Evolutionary conservation across 2,888 invertebrate species (phyloP).

Genomic region (Habroteleia sp.): DNA sequence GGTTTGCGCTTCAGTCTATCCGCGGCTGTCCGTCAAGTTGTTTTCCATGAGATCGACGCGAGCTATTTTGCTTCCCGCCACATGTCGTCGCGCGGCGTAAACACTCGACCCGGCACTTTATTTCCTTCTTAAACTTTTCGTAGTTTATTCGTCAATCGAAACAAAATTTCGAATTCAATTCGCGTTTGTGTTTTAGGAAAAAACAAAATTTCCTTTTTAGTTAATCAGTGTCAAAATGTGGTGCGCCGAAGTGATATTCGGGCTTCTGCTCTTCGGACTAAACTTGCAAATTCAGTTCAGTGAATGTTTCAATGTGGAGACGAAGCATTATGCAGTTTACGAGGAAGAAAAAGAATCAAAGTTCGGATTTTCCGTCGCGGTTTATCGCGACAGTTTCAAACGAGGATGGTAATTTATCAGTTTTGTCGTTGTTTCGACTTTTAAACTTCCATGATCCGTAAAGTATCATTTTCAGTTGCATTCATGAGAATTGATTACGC

Average conservation of each 20-base stretch:
- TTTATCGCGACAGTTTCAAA: conserved; percentile 72
- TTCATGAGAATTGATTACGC: too few relatives aligned
- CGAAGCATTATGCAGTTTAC: conserved; percentile 75
- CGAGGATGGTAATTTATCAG: conserved; percentile 73
- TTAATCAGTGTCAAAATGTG: conserved; percentile 43
- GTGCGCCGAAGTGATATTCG: conserved; percentile 36
- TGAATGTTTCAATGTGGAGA: conserved; percentile 75
- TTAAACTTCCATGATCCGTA: too few relatives aligned
- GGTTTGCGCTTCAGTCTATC: conserved; percentile 63
- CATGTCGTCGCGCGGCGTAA: conserved; percentile 54
- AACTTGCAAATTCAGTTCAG: conserved; percentile 33
- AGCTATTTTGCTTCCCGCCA: conserved; percentile 43
- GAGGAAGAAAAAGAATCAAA: conserved; percentile 71
- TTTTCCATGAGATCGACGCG: conserved; percentile 49
- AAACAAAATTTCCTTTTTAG: conserved; percentile 1
- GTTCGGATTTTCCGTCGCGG: conserved; percentile 79
- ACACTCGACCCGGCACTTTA: conserved; percentile 30
- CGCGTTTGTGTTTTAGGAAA: too few relatives aligned
- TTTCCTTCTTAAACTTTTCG: conserved; percentile 20
- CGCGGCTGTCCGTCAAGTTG: conserved; percentile 65
- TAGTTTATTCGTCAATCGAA: too few relatives aligned
- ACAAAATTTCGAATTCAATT: too few relatives aligned
- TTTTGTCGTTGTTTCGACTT: too few relatives aligned
- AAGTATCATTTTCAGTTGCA: too few relatives aligned
- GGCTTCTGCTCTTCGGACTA: conserved; percentile 44